Conservation (phyloP, 1,140 invertebrate genomes). For the Camponotus vicinus region DNA sequence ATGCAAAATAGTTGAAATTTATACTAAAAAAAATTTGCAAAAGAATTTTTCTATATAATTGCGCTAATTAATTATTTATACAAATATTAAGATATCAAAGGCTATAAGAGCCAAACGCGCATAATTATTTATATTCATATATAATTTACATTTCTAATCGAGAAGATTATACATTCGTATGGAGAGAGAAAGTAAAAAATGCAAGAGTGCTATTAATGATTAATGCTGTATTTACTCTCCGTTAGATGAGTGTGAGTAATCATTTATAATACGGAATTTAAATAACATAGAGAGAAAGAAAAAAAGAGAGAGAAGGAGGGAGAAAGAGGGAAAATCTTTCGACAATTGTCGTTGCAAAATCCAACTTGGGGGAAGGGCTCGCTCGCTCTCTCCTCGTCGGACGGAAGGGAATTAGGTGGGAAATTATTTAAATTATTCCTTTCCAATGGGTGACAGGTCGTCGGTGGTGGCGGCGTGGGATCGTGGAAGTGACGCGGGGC, state of each 20-base stretch:
- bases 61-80: too few species aligned
- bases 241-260: background rate
- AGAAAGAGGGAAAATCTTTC: background rate
- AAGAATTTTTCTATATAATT: too few species aligned
- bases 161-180: background rate
- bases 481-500: background rate
- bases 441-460: slow-evolving; percentile 74
- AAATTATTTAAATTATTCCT: slow-evolving; percentile 79
- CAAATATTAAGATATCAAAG: too few species aligned
- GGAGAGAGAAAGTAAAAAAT: background rate
- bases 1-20: background rate
- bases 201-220: background rate
- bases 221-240: background rate
- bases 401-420: slow-evolving; percentile 66
- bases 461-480: slow-evolving; percentile 28
- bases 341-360: slow-evolving; percentile 57
- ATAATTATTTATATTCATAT: too few species aligned
- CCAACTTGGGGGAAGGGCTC: slow-evolving; percentile 24
- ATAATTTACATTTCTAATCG: background rate
- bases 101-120: too few species aligned
- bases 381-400: slow-evolving; percentile 13
- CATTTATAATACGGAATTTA: slow-evolving; percentile 50
- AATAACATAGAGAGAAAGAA: slow-evolving; percentile 42
- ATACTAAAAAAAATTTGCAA: background rate
- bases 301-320: background rate